phyloP scores from a whole-genome alignment of 1,140 invertebrate genomes.

The Periplaneta americana region DNA sequence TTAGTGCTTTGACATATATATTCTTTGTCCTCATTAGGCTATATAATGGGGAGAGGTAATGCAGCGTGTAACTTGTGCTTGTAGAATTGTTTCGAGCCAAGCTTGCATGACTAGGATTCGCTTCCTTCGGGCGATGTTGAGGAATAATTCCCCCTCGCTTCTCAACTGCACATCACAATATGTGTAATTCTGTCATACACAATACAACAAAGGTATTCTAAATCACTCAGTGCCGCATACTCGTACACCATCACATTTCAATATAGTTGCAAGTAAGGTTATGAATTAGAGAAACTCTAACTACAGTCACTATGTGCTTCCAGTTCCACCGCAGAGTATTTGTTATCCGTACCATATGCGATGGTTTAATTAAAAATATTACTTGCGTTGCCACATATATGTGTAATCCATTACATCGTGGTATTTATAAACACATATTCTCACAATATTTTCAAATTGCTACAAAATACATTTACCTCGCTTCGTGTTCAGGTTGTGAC shows the following conservation, averaged over 20 bases:
- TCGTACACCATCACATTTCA: not conserved
- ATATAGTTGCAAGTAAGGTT: not conserved
- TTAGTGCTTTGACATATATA: too few species aligned
- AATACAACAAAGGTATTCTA: not conserved
- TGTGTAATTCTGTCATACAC: not conserved
- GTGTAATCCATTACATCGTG: too few species aligned
- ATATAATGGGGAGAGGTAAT: too few species aligned
- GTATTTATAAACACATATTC: too few species aligned
- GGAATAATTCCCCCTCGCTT: not conserved
- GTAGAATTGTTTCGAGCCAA: too few species aligned
- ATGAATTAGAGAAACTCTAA: not conserved
- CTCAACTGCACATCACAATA: not conserved
- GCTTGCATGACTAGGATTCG: too few species aligned
- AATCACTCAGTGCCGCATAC: not conserved
- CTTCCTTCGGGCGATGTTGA: not conserved
- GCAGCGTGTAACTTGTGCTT: too few species aligned
- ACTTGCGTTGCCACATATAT: not conserved
- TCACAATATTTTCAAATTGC: too few species aligned
- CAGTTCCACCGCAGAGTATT: not conserved
- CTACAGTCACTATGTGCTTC: not conserved
- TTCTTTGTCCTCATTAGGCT: too few species aligned
- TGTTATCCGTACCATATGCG: not conserved
- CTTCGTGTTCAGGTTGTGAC: too few species aligned
- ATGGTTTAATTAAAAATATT: not conserved
- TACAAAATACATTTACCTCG: too few species aligned